Conservation (phyloP, 2,113 vertebrate genomes). For the Protobothrops flavoviridis region DNA sequence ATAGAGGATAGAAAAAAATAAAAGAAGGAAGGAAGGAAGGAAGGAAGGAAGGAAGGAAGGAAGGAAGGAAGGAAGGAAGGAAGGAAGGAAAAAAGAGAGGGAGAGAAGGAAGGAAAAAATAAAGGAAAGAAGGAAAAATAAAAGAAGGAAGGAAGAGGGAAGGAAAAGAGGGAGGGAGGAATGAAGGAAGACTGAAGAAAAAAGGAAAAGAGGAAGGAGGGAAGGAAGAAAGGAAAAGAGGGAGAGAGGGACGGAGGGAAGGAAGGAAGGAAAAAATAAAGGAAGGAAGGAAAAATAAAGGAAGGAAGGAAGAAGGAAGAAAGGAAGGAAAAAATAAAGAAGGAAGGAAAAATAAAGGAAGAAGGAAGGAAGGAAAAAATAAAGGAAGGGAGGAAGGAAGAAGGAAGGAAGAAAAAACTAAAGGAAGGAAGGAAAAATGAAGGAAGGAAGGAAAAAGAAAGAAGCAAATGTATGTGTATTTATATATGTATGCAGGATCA, state of each 20-base stretch:
- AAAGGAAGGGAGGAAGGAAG: neutral
- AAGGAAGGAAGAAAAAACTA: neutral
- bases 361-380: neutral
- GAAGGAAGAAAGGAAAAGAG: neutral
- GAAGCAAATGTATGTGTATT: neutral
- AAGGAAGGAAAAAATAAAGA: neutral
- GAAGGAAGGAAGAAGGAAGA: neutral
- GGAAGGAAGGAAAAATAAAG: neutral
- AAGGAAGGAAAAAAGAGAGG: no score
- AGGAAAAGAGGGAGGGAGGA: neutral
- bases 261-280: neutral
- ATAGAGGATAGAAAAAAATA: neutral
- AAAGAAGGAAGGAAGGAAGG: no score
- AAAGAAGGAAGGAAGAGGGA: neutral
- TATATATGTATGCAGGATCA: neutral
- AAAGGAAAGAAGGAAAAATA: no score
- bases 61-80: no score
- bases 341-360: no score
- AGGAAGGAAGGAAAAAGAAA: neutral
- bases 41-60: neutral
- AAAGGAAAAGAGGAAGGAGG: no score
- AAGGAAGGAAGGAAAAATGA: no score
- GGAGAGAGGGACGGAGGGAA: no score
- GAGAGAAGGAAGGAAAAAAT: neutral
- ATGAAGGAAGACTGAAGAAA: no score